Base-by-base conservation (phyloP, 2,113 vertebrate genomes). In the Zapus hudsonius region DNA sequence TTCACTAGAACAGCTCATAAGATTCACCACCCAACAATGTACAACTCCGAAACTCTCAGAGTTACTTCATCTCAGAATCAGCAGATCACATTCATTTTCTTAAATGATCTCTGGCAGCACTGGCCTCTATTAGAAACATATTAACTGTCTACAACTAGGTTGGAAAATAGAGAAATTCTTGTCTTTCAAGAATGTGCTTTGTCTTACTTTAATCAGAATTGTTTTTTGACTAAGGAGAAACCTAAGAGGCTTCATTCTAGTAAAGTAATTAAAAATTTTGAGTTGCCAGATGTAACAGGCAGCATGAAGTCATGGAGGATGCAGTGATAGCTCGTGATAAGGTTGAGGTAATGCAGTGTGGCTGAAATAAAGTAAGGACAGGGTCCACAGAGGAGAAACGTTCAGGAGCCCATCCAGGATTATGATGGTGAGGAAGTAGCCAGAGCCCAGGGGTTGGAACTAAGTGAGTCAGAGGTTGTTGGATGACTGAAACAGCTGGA, bases 161-260 rank as follows among this genome's bases (percentile, higher is more conserved):
- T 76, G 55, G 11, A 84, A 87, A 93, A 22, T 69, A 27, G 61
- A 7, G 40, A 29, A 89, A 84, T 55, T 87, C 44, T 66, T 84
- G n/a, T 87, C 66, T 89, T 93, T 80, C 33, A 52, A 52, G 52
- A 52, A 52, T 52, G 12, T 52, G 52, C 38, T 92, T 93, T 47
- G 38, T 88, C 69, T 72, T 75, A 84, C 6, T 67, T 82, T 59
- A 94, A 36, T 57, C 74, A 92, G n/a, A 61, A 44, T 47, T 80
- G 82, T 72, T 82, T 57, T 25, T 87, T 93, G n/a, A 47, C 38
- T 27, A 83, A 82, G 27, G 2, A 69, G 76, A 92, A 73, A 85
- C 16, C 15, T 87, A 52, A 61, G 13, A 87, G 42, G 23, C 36
- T 90, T 84, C 52, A 52, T 92, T 84, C 42, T 70, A 87, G 40